Evolutionary conservation across 1,140 invertebrate species (phyloP), one percentile per base, ranked within the genome.

Genomic region (Mamestra configurata): DNA sequence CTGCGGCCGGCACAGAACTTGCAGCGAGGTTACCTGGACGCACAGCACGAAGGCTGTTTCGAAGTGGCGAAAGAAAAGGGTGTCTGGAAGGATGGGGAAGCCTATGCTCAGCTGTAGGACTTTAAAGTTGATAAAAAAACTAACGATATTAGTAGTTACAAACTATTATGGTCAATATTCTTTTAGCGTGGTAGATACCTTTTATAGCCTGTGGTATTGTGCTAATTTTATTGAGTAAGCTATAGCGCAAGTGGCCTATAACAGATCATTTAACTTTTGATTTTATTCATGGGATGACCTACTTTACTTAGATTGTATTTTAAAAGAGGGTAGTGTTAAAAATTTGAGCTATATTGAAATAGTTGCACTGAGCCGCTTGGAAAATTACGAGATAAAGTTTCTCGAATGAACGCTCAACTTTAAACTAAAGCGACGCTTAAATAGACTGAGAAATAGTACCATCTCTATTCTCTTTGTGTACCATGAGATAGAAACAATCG

Each of bases 321-420:
- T 7, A 59, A 31, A 61, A 27, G n/a, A n/a, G 27, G 24, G 5
- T 15, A 59, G n/a, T 35, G 4, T 35, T 61, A 37, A 27, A 61
- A 35, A 4, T 31, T 31, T 15, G 11, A 31, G 27, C 27, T 6
- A 31, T 59, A 61, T 8, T 37, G 27, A 31, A 6, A 18, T 8
- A 35, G 31, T 11, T 15, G 5, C 13, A 8, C 57, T 61, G 27
- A n/a, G 31, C 8, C 15, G 15, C 27, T 61, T 61, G 27, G 51
- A 61, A 61, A 61, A 61, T 35, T n/a, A 18, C 5, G 15, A 61
- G 31, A 61, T 31, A 61, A 61, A 35, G 27, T 61, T 61, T n/a
- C 13, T 18, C 57, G 57, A 61, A 61, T 61, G 15, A 61, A 61
- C 31, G 31, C 8, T 61, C 57, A 61, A 61, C 27, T 61, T 61